These are phyloP conservation scores for Brachionus rubens DNA, from an alignment of 1,140 invertebrate genomes.

Conservation along the genomic window DNA sequence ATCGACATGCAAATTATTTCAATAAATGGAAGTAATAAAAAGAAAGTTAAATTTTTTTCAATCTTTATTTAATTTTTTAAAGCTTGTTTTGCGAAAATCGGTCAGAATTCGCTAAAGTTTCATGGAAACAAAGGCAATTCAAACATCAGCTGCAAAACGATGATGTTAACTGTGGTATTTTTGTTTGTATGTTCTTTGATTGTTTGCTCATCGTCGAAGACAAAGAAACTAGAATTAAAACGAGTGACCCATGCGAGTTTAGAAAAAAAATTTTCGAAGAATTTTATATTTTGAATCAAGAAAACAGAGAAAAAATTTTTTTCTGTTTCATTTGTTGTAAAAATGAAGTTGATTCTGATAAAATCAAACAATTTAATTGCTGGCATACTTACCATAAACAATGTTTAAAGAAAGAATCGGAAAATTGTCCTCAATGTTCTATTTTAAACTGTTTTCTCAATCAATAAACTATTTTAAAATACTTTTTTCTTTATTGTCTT, in stretches of 20 bases:
- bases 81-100: conserved; percentile 4
- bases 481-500: too few relatives aligned
- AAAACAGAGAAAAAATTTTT: not conserved
- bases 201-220: not conserved
- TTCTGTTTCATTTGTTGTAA: conserved; percentile 8
- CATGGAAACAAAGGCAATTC: conserved; percentile 4
- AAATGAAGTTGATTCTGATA: not conserved
- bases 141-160: not conserved
- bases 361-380: not conserved
- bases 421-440: too few relatives aligned
- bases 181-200: conserved; percentile 7
- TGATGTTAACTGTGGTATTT: not conserved
- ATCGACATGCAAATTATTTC: not conserved
- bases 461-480: too few relatives aligned
- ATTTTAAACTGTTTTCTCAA: too few relatives aligned
- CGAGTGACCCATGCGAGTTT: not conserved
- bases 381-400: conserved; percentile 7
- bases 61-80: not conserved
- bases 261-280: conserved; percentile 8
- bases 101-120: not conserved
- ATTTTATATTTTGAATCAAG: not conserved
- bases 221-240: not conserved
- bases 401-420: not conserved
- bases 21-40: not conserved
- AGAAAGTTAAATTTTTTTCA: not conserved